Percentiles rank a stretch among this genome's conserved stretches.
phyloP scores from a whole-genome alignment of 2,113 vertebrate species.

The Salvelinus fontinalis region DNA sequence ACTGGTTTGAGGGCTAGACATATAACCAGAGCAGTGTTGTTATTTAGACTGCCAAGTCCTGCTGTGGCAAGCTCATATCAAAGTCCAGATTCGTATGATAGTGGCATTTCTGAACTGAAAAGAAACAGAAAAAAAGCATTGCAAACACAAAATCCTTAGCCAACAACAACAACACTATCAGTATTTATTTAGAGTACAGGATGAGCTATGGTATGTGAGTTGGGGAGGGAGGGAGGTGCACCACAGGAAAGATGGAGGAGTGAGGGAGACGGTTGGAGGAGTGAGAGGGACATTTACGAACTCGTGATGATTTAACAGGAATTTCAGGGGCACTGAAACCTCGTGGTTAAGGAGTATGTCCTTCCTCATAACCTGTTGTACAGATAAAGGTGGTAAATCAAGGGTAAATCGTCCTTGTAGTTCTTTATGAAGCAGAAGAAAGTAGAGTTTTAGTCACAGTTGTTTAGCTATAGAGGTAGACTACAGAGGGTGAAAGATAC shows the following conservation, averaged over 20 bases:
- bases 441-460: neutral
- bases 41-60: no score
- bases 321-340: constrained; percentile 19
- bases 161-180: no score
- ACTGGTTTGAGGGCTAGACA: no score
- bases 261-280: neutral
- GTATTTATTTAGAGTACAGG: no score
- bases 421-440: constrained; percentile 18
- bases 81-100: no score
- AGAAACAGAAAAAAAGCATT: no score
- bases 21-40: no score
- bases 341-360: constrained; percentile 33
- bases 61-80: no score
- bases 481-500: no score
- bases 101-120: no score
- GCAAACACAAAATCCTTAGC: no score
- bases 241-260: neutral
- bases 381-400: neutral
- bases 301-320: constrained; percentile 1
- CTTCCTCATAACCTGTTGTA: constrained; percentile 10
- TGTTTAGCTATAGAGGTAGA: no score
- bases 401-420: neutral
- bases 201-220: neutral
- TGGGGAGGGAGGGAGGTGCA: neutral
- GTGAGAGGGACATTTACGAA: neutral